Evolutionary conservation across 1,140 invertebrate genomes (phyloP).

Genomic region (Zaprionus ornatus): DNA sequence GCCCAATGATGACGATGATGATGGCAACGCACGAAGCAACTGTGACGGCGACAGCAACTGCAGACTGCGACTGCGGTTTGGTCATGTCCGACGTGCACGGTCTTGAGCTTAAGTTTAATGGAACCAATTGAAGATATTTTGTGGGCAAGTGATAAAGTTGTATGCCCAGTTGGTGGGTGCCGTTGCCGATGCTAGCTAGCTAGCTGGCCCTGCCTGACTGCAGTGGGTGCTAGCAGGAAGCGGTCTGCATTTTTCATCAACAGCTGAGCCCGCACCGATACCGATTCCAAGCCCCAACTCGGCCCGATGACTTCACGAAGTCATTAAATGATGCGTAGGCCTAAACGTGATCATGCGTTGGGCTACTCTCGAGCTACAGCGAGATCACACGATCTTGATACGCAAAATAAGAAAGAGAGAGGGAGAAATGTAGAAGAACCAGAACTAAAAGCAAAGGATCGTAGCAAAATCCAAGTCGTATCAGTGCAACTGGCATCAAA

Average conservation of each 20-base stretch:
- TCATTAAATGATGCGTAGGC: slow-evolving; percentile 78
- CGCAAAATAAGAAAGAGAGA: slow-evolving; percentile 24
- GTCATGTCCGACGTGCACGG: slow-evolving; percentile 62
- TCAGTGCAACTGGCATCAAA: slow-evolving; percentile 29
- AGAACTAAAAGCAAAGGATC: not conserved
- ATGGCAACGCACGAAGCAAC: slow-evolving; percentile 74
- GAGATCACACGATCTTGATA: slow-evolving; percentile 74
- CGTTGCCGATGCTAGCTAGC: not conserved
- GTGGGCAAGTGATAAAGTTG: slow-evolving; percentile 81
- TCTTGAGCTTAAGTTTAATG: slow-evolving; percentile 75
- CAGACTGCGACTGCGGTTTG: slow-evolving; percentile 16
- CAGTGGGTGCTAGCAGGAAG: slow-evolving; percentile 44
- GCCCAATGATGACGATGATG: slow-evolving; percentile 68
- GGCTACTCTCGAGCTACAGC: not conserved
- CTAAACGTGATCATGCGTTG: slow-evolving; percentile 72
- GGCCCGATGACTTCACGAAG: slow-evolving; percentile 54
- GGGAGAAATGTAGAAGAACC: slow-evolving; percentile 4
- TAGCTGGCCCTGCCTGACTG: not conserved
- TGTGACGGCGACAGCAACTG: slow-evolving; percentile 3
- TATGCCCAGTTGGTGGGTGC: slow-evolving; percentile 73
- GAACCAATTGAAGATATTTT: slow-evolving; percentile 82
- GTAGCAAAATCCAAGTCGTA: slow-evolving; percentile 37
- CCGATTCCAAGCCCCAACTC: not conserved
- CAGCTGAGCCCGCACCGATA: slow-evolving; percentile 35
- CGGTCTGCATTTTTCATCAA: slow-evolving; percentile 63